Percentiles rank a stretch among this genome's conserved stretches.
These are phyloP conservation scores for Buphagus erythrorhynchus DNA, from an alignment of 2,797 vertebrate species.

Conservation along the genomic window DNA sequence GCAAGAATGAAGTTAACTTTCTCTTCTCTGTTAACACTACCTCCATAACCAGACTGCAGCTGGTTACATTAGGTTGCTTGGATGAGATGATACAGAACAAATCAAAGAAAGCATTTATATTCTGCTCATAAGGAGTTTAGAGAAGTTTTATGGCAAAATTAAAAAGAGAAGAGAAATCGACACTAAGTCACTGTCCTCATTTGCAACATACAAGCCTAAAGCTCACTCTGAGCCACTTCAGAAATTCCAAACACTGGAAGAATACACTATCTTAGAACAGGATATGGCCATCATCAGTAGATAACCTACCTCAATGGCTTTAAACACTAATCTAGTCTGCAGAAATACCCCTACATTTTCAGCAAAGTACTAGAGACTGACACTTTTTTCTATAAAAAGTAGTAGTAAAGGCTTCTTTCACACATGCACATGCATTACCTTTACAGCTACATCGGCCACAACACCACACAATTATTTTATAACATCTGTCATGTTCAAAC, in stretches of 20 bases:
- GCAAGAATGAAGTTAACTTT: neutral
- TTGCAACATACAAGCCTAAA: neutral
- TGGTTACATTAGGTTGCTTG: neutral
- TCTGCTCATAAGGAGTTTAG: neutral
- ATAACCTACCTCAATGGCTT: neutral
- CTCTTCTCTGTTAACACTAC: neutral
- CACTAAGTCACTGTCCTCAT: neutral
- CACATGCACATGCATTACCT: fast-evolving
- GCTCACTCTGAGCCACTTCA: neutral
- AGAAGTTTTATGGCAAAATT: neutral
- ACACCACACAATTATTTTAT: neutral
- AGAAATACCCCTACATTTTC: neutral
- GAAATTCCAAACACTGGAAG: neutral
- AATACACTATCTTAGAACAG: neutral
- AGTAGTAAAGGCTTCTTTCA: neutral
- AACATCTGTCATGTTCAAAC: neutral
- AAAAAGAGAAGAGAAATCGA: neutral
- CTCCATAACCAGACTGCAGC: neutral
- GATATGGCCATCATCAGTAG: neutral
- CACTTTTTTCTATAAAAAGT: neutral
- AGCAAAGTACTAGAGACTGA: neutral
- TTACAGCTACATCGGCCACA: neutral
- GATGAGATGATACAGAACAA: neutral
- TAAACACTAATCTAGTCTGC: neutral
- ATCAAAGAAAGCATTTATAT: neutral